Conservation (phyloP, 1,140 invertebrate species). For the Drosophila truncata region DNA sequence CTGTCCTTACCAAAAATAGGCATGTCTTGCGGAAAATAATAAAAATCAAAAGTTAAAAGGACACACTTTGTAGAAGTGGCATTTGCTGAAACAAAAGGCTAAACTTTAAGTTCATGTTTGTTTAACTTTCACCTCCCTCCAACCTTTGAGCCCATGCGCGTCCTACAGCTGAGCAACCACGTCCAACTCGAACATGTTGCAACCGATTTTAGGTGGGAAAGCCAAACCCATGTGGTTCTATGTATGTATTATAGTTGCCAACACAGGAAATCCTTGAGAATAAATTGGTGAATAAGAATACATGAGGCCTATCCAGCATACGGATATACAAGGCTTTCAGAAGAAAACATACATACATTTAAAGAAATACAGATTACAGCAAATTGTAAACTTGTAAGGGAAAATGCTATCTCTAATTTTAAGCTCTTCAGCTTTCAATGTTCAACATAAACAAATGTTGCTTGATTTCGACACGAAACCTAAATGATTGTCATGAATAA, state of each 20-base stretch:
- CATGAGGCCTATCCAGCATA: not conserved
- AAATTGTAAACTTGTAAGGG: fast-evolving
- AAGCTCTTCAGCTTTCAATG: not conserved
- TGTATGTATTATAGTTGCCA: not conserved
- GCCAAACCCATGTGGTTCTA: not conserved
- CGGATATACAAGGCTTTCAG: not conserved
- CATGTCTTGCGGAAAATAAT: not conserved
- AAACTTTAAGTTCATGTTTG: conserved; percentile 3
- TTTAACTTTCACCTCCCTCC: not conserved
- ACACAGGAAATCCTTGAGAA: not conserved
- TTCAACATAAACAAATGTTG: not conserved
- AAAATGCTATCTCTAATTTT: not conserved
- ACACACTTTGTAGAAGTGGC: not conserved
- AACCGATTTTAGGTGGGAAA: not conserved
- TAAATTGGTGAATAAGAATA: not conserved
- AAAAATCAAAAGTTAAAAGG: conserved; percentile 1
- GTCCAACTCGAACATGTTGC: conserved; percentile 27
- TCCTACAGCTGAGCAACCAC: not conserved
- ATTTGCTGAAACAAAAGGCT: not conserved
- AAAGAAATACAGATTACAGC: not conserved
- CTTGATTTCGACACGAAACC: not conserved
- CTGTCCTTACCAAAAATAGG: not conserved
- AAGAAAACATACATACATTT: not conserved
- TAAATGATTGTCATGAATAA: no score
- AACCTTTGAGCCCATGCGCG: not conserved